Evolutionary conservation across 2,113 vertebrate species (phyloP).

Genomic region (Sceloporus undulatus): DNA sequence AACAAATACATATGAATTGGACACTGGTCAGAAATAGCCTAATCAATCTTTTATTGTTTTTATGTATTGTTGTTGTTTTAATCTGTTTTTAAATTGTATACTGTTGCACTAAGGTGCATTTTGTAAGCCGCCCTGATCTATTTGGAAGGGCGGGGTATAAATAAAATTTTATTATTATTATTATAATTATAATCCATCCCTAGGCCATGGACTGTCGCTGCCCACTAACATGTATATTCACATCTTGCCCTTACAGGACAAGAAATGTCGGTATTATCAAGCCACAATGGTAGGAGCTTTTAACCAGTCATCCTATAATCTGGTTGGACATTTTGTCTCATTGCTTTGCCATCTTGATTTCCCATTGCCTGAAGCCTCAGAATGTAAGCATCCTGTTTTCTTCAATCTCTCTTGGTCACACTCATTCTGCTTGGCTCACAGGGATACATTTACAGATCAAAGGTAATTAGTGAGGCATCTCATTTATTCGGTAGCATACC

Average conservation of each 20-base stretch:
- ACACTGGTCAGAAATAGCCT: background rate
- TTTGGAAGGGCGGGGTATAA: too few species aligned
- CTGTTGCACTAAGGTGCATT: too few species aligned
- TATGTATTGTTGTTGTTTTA: too few species aligned
- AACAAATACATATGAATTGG: too few species aligned
- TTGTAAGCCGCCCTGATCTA: too few species aligned
- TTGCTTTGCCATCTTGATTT: constrained; percentile 31
- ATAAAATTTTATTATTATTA: too few species aligned
- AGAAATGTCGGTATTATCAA: background rate
- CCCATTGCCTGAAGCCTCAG: constrained; percentile 29
- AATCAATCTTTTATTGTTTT: too few species aligned
- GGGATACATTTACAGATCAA: constrained; percentile 38
- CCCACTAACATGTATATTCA: background rate
- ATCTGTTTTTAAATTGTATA: too few species aligned
- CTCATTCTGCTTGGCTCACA: constrained; percentile 42
- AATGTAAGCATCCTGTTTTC: constrained; percentile 25
- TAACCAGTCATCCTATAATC: background rate
- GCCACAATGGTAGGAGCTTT: background rate
- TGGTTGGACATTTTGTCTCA: constrained; percentile 17
- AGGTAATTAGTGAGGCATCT: constrained; percentile 50
- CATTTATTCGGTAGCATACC: constrained; percentile 45
- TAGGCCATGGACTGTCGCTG: background rate
- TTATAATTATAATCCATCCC: too few species aligned
- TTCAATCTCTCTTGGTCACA: constrained; percentile 44
- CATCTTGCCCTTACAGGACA: background rate